These are phyloP conservation scores for Nasonia oneida DNA, from an alignment of 2,888 invertebrate species.

Conservation along the genomic window DNA sequence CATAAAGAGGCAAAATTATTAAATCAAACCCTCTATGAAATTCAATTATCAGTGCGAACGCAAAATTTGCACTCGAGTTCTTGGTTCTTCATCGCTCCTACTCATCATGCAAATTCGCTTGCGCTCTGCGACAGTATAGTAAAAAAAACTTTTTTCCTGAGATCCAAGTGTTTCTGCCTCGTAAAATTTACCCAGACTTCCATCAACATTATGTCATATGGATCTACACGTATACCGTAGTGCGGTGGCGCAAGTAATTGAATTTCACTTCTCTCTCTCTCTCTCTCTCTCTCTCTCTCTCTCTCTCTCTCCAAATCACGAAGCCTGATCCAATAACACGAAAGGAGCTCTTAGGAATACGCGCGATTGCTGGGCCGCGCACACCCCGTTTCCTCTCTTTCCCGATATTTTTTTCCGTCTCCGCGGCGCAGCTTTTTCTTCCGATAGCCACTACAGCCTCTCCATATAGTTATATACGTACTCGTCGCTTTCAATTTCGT, in stretches of 20 bases:
- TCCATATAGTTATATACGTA: constrained; percentile 22
- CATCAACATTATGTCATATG: constrained; percentile 32
- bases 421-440: not conserved
- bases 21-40: not conserved
- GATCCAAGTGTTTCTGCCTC: not conserved
- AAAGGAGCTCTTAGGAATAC: constrained; percentile 45
- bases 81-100: not conserved
- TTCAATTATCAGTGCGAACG: not conserved
- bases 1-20: not conserved
- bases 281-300: constrained; percentile 1
- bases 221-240: not conserved
- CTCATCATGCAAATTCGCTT: not conserved
- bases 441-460: constrained; percentile 20
- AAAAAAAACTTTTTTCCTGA: not conserved
- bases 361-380: constrained; percentile 8
- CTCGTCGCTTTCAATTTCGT: constrained; percentile 59
- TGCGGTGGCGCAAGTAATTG: not conserved
- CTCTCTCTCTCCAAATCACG: constrained; percentile 8
- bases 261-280: constrained; percentile 39
- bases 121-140: not conserved
- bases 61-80: not conserved
- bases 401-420: not conserved
- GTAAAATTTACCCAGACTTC: constrained; percentile 1
- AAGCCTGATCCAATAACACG: constrained; percentile 50
- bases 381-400: constrained; percentile 6